Evolutionary conservation across 2,797 vertebrate species (phyloP), one percentile per base, ranked within the genome.

Genomic region (Mallotus villosus): DNA sequence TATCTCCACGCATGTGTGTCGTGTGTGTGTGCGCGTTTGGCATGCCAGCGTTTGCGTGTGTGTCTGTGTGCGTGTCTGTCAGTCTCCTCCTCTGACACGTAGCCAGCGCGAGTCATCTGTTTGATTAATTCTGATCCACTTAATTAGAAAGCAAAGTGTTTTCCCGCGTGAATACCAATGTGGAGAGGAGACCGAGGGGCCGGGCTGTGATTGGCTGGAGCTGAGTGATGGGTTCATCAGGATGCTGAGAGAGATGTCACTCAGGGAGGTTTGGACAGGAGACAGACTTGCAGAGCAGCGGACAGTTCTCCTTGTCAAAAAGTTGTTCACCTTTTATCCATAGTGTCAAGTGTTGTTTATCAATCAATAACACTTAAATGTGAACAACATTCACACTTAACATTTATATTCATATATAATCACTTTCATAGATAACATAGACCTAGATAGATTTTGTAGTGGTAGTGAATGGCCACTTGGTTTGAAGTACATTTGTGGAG

Each of bases 51-150:
- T 70, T n/a, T n/a, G 41, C 73, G 72, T 67, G 75, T 41, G 5
- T 77, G 41, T 78, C 78, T 74, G 62, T 37, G 37, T 62, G 49
- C 37, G 68, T 68, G 27, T 63, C 27, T 72, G 14, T 74, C 29
- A 55, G 46, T 22, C 29, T 84, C 70, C 79, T 84, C 77, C 76
- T 81, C 83, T 76, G 76, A 85, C 82, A 80, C 76, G 63, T 70
- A 81, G 72, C 67, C 83, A 73, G 66, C 72, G 75, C 77, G 63
- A 78, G 85, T 71, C 69, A 83, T 80, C 84, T 80, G 85, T 86
- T 90, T 91, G 88, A 91, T 92, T 92, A 89, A 92, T 92, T 92
- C 83, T 85, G 89, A 92, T 89, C 80, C 87, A 90, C 86, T 90
- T 68, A 68, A 66, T 66, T 51, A 66, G 64, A 51, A 49, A 66